Evolutionary conservation across 2,888 invertebrate genomes (phyloP).

Genomic region (Lissonota sp.): DNA sequence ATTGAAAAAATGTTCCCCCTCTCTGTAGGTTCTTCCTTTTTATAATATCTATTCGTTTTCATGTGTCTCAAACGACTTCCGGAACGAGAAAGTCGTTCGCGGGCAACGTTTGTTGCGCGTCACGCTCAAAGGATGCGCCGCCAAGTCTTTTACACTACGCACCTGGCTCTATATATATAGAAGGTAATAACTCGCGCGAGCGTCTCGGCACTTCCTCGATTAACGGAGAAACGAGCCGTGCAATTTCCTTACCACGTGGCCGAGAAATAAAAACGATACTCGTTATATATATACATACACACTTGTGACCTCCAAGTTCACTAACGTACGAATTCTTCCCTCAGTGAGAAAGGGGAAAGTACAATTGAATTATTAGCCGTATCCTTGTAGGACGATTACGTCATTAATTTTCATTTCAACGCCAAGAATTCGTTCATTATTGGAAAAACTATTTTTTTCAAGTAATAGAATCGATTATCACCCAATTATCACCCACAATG

Average conservation of each 20-base stretch:
- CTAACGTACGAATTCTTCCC: slow-evolving; percentile 46
- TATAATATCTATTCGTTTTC: not conserved
- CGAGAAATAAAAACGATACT: slow-evolving; percentile 20
- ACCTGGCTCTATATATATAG: slow-evolving; percentile 46
- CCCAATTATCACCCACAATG: too few species aligned
- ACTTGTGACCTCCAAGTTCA: slow-evolving; percentile 28
- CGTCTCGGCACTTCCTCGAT: slow-evolving; percentile 54
- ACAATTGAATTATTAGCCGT: slow-evolving; percentile 17
- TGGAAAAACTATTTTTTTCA: not conserved
- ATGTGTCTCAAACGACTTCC: slow-evolving; percentile 41
- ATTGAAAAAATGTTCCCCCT: too few species aligned
- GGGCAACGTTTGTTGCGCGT: slow-evolving; percentile 54
- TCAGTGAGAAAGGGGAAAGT: slow-evolving; percentile 14
- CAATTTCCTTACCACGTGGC: slow-evolving; percentile 51
- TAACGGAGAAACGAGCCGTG: slow-evolving; percentile 63
- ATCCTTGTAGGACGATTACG: not conserved
- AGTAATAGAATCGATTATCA: too few species aligned
- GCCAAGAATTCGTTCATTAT: too few species aligned
- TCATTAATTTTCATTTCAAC: too few species aligned
- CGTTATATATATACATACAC: slow-evolving; percentile 9
- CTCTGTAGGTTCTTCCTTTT: too few species aligned
- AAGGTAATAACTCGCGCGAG: not conserved
- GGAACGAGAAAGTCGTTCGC: slow-evolving; percentile 11
- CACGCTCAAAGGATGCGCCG: slow-evolving; percentile 54
- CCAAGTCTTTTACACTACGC: slow-evolving; percentile 34